Conservation (phyloP, 1,140 invertebrate species). For the Papilio helenus region DNA sequence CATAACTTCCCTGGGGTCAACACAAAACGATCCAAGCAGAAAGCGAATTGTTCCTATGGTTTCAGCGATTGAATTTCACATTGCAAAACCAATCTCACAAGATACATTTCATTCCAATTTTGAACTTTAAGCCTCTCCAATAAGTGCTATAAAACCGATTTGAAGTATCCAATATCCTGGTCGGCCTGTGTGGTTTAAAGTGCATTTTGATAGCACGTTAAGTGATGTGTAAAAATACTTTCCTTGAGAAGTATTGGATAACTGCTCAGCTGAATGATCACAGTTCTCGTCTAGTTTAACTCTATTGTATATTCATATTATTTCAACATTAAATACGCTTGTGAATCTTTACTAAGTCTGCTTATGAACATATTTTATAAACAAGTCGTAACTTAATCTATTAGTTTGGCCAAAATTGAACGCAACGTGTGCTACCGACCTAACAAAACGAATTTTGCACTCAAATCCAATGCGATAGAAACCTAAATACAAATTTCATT, state of each 20-base stretch:
- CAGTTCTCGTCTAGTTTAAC: not conserved
- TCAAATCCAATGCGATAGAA: conserved; percentile 32
- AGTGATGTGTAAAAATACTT: conserved; percentile 35
- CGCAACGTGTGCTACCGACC: not conserved
- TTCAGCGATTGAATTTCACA: conserved; percentile 31
- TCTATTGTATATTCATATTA: not conserved
- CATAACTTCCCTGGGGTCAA: conserved; percentile 7
- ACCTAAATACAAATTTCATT: conserved; percentile 37
- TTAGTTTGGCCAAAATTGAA: not conserved
- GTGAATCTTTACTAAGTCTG: no score
- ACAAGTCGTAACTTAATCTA: not conserved
- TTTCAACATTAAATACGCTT: no score
- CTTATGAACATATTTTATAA: not conserved
- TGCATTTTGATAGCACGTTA: conserved; percentile 27
- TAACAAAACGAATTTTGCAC: conserved; percentile 29
- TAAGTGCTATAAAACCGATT: not conserved
- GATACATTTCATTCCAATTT: conserved; percentile 3
- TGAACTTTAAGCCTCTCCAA: not conserved
- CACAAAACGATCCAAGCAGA: conserved; percentile 16
- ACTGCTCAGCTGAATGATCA: not conserved
- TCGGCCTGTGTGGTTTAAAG: conserved; percentile 28
- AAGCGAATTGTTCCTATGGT: conserved; percentile 34
- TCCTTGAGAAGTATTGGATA: conserved; percentile 8
- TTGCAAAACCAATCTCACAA: not conserved
- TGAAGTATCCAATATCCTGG: not conserved